Percentiles rank a stretch among this genome's conserved stretches.
phyloP scores from a whole-genome alignment of 2,797 vertebrate genomes.

The Passerculus sandwichensis region DNA sequence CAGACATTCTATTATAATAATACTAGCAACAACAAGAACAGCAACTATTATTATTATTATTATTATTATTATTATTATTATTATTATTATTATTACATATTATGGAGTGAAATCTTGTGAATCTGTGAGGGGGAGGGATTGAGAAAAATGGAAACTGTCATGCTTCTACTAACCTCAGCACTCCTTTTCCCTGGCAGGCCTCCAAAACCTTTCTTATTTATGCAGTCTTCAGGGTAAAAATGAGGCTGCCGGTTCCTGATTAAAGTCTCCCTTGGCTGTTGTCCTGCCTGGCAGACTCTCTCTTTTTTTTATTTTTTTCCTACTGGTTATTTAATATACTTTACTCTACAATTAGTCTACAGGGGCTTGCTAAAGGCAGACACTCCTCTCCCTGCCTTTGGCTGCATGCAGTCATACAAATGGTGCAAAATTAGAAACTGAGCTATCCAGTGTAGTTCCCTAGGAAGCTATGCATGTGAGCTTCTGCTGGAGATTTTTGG shows the following conservation, averaged over 20 bases:
- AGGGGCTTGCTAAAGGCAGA: not conserved
- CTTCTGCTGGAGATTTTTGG: not conserved
- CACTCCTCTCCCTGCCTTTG: not conserved
- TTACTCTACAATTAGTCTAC: constrained; percentile 5
- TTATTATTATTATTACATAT: not conserved
- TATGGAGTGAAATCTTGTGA: not conserved
- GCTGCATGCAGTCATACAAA: not conserved
- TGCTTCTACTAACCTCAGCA: not conserved
- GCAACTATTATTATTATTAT: not conserved
- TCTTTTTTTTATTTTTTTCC: not conserved
- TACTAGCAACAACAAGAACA: not conserved
- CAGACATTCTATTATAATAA: not conserved
- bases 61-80: not conserved
- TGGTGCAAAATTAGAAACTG: not conserved
- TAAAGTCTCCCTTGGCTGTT: constrained; percentile 46
- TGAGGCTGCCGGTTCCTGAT: constrained; percentile 9
- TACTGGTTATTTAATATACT: constrained; percentile 37
- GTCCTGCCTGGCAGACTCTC: constrained; percentile 17
- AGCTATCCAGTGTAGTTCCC: not conserved
- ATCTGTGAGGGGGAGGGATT: rapidly evolving
- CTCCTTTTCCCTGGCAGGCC: constrained; percentile 14
- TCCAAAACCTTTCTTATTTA: constrained; percentile 39
- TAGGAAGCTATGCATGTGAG: not conserved
- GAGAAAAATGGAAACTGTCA: not conserved
- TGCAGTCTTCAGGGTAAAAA: constrained; percentile 23